phyloP scores from a whole-genome alignment of 2,113 vertebrate species.

The Bombycilla garrulus region DNA sequence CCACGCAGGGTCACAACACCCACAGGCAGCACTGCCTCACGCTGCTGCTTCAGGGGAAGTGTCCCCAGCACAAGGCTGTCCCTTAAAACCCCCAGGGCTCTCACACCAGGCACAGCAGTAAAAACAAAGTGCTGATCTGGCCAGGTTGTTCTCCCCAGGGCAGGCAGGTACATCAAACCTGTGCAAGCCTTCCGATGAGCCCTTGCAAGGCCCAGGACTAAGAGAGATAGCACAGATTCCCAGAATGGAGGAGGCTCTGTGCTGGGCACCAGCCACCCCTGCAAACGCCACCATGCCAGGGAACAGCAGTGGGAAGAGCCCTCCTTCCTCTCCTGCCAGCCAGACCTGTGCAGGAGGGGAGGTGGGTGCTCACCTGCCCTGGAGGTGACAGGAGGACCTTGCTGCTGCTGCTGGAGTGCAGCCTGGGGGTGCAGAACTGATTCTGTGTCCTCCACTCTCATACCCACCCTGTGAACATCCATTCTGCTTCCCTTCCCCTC shows the following conservation, averaged over 20 bases:
- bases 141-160: not conserved
- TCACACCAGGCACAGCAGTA: not conserved
- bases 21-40: not conserved
- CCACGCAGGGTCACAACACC: fast-evolving
- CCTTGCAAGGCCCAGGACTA: not conserved
- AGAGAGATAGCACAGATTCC: not conserved
- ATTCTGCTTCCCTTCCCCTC: not conserved
- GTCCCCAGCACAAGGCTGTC: not conserved
- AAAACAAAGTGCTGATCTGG: not conserved
- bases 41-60: not conserved
- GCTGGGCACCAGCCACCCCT: not conserved
- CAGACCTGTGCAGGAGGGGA: not conserved
- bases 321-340: not conserved
- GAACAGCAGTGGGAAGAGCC: no score
- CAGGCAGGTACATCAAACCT: not conserved
- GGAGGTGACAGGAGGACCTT: not conserved
- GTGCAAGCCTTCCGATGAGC: not conserved
- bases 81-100: not conserved
- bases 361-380: not conserved
- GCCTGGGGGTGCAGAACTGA: not conserved
- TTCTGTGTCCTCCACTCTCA: not conserved
- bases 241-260: not conserved
- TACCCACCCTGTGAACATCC: not conserved
- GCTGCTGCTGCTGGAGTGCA: not conserved
- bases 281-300: not conserved